A percentile compares a stretch with the other conserved stretches of the same genome.
Evolutionary conservation across 2,797 vertebrate genomes (phyloP).

Genomic region (Lutjanus argentimaculatus): DNA sequence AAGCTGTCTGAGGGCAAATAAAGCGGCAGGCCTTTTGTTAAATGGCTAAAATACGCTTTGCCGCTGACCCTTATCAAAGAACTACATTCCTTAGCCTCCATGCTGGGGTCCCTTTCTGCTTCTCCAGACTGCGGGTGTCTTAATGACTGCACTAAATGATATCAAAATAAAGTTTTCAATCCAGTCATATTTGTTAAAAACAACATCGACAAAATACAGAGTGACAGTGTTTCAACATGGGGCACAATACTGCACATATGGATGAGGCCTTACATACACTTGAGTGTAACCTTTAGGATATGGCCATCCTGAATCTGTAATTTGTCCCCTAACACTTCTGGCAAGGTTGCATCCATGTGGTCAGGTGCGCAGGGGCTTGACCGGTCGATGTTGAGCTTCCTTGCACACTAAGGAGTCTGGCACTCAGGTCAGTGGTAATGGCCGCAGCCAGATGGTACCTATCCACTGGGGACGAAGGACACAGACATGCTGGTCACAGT

Average conservation of each 20-base stretch:
- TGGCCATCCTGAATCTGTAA: conserved; percentile 78
- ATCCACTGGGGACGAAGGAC: conserved; percentile 86
- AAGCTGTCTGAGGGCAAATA: no score
- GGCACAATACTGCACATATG: conserved; percentile 34
- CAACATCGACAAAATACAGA: background rate
- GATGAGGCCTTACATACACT: conserved; percentile 31
- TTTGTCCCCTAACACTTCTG: conserved; percentile 85
- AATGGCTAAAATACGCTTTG: no score
- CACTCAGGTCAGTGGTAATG: conserved; percentile 85
- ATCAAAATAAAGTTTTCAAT: background rate
- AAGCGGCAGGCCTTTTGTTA: no score
- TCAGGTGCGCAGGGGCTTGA: conserved; percentile 84
- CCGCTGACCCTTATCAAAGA: no score
- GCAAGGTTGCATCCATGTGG: conserved; percentile 88
- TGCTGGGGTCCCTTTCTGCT: no score
- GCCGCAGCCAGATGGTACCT: conserved; percentile 87
- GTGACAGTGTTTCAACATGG: background rate
- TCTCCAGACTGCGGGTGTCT: no score
- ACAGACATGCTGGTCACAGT: conserved; percentile 85
- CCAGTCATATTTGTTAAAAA: background rate
- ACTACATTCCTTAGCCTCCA: no score
- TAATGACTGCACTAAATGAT: no score
- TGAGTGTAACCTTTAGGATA: conserved; percentile 63
- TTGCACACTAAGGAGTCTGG: conserved; percentile 87
- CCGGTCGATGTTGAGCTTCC: conserved; percentile 85